These are phyloP conservation scores for Mactromeris polynyma DNA, from an alignment of 2,888 invertebrate genomes.

Conservation along the genomic window DNA sequence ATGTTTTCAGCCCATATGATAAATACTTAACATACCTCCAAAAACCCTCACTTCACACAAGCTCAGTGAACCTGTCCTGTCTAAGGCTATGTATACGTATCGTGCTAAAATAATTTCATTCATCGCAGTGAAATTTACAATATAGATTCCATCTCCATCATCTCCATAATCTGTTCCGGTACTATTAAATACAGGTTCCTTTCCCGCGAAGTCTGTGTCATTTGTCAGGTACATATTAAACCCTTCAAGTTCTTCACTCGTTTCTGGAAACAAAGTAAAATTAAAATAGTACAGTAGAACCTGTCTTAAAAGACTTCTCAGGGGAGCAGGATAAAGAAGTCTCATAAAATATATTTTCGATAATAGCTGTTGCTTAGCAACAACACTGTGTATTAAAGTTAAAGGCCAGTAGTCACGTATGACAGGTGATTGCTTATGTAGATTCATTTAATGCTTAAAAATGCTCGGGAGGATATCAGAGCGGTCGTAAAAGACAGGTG, in stretches of 20 bases:
- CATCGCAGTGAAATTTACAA: slow-evolving; percentile 28
- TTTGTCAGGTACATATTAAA: slow-evolving; percentile 48
- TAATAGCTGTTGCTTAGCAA: too few relatives aligned
- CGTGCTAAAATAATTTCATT: slow-evolving; percentile 10
- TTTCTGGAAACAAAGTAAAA: neutral
- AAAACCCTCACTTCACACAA: slow-evolving; percentile 69
- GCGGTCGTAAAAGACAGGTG: too few relatives aligned
- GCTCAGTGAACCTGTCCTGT: slow-evolving; percentile 41
- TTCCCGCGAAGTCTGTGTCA: slow-evolving; percentile 3
- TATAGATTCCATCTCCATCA: slow-evolving; percentile 41
- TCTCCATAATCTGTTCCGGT: neutral
- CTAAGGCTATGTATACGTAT: slow-evolving; percentile 39
- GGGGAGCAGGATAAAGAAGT: too few relatives aligned
- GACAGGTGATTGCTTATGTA: too few relatives aligned
- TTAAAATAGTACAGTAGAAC: too few relatives aligned
- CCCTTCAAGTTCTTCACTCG: slow-evolving; percentile 14
- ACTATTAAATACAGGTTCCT: slow-evolving; percentile 23
- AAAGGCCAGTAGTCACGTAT: too few relatives aligned
- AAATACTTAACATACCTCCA: slow-evolving; percentile 48
- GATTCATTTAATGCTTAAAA: too few relatives aligned
- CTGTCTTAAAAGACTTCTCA: too few relatives aligned
- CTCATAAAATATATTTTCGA: too few relatives aligned
- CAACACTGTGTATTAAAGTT: too few relatives aligned
- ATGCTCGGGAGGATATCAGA: too few relatives aligned
- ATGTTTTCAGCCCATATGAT: too few relatives aligned